Conservation (phyloP, 2,888 invertebrate species). For the Amiota minor region DNA sequence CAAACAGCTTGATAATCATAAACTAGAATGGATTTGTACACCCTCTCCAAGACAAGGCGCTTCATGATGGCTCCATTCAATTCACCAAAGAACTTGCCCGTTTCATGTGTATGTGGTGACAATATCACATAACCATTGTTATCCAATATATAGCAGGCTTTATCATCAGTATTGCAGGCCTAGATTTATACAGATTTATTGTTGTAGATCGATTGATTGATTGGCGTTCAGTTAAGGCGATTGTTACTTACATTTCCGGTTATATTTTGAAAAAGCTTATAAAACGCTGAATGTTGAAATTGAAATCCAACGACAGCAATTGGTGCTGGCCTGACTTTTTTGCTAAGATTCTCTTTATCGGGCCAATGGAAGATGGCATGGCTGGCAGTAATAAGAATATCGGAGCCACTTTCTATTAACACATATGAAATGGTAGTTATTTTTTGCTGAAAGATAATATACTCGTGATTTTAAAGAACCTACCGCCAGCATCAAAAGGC, state of each 20-base stretch:
- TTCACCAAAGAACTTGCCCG: slow-evolving; percentile 91
- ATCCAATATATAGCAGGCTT: slow-evolving; percentile 89
- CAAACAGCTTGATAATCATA: slow-evolving; percentile 94
- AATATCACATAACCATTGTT: slow-evolving; percentile 90
- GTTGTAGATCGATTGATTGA: not conserved
- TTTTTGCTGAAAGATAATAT: too few relatives aligned
- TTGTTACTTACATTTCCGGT: slow-evolving; percentile 79
- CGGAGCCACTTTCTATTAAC: slow-evolving; percentile 69
- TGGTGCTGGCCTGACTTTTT: slow-evolving; percentile 78
- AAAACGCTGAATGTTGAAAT: slow-evolving; percentile 85
- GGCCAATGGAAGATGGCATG: slow-evolving; percentile 83
- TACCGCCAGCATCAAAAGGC: slow-evolving; percentile 78
- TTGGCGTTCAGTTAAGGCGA: not conserved
- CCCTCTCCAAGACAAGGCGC: slow-evolving; percentile 81
- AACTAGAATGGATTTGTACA: slow-evolving; percentile 83
- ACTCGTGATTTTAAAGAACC: slow-evolving; percentile 32
- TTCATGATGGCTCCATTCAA: slow-evolving; percentile 86
- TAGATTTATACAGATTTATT: slow-evolving; percentile 34
- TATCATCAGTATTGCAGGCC: slow-evolving; percentile 78
- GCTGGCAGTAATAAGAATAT: slow-evolving; percentile 87
- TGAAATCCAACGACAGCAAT: slow-evolving; percentile 85
- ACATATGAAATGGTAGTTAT: not conserved
- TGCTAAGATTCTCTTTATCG: slow-evolving; percentile 54
- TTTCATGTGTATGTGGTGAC: slow-evolving; percentile 82
- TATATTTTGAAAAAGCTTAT: slow-evolving; percentile 84